Evolutionary conservation across 2,888 invertebrate species (phyloP), one percentile per base, ranked within the genome.

Genomic region (Palloptera scutellata): DNA sequence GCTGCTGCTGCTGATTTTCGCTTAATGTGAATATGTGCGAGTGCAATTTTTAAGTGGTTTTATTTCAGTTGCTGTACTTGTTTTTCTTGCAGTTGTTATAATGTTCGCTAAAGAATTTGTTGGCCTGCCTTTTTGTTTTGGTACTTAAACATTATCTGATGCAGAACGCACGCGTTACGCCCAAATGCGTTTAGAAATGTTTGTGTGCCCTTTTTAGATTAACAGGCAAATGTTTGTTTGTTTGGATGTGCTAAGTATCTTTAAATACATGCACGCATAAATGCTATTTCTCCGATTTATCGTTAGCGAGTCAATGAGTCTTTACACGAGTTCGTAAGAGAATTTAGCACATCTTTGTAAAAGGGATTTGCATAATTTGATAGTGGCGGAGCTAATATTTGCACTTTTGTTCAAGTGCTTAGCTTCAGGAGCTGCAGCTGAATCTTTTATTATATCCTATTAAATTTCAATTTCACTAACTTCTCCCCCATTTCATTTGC

Each of bases 141-240:
- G 58, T 19, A 59, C 65, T 68, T 70, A 51, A 67, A 58, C 30
- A 20, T 69, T 66, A 70, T 72, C 72, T 70, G 69, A 72, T 72
- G 64, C 64, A 67, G 59, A 70, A 67, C 66, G 68, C 68, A 72
- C 70, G 70, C 66, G 66, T 66, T 68, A 70, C 70, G 66, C 71
- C 61, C 62, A 68, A 69, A 69, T 64, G 61, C 67, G 53, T 51
- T 62, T 61, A 42, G 51, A 61, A 60, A 42, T 41, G 11, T 57
- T 11, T 11, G 20, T 17, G 1, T 30, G 6, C 30, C 30, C 30
- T 30, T 30, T 30, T 30, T 6, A 30, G 30, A 30, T 6, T 30
- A 30, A 30, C 30, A 30, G 2, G 6, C 30, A 30, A 30, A 30
- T 30, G n/a, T n/a, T n/a, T n/a, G n/a, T n/a, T n/a, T n/a, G n/a